Evolutionary conservation across 1,140 invertebrate species (phyloP), one percentile per base, ranked within the genome.

Genomic region (Zaprionus tsacasi): DNA sequence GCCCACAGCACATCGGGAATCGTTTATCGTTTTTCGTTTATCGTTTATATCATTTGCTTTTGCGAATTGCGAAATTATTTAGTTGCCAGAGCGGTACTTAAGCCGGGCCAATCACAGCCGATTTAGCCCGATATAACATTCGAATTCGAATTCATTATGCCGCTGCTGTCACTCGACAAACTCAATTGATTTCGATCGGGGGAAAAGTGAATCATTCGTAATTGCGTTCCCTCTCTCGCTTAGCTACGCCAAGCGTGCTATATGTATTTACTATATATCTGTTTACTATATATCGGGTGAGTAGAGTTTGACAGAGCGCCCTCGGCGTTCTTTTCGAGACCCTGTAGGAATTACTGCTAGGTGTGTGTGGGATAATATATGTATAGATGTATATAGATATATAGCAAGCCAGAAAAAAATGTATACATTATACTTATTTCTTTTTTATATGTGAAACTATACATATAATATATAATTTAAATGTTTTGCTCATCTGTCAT

Each of bases 61-160:
- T 12, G 21, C 21, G 8, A 38, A 40, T 40, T 13, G 54, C 43
- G 10, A 70, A 64, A 70, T 75, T 75, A 78, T 75, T 78, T 75
- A 78, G 56, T 64, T 30, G 35, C 30, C 40, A 40, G 58, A 55
- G 40, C n/a, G 40, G n/a, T n/a, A 15, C 40, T 45, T 15, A 45
- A 17, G n/a, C 40, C 40, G 40, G 15, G 40, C 7, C 40, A 45
- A 45, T 45, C 40, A 15, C 40, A 0, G n/a, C n/a, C 40, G n/a
- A 45, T 45, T 45, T 45, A 15, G n/a, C 7, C 6, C 40, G n/a
- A 7, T 45, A 17, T 6, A 15, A n/a, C 40, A 15, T 15, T 15
- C 15, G 7, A n/a, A n/a, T n/a, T n/a, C n/a, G n/a, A n/a, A n/a
- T n/a, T n/a, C n/a, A 21, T 45, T 45, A 45, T 45, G n/a, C 40